phyloP scores from a whole-genome alignment of 2,797 vertebrate species.

The Microcaecilia unicolor region DNA sequence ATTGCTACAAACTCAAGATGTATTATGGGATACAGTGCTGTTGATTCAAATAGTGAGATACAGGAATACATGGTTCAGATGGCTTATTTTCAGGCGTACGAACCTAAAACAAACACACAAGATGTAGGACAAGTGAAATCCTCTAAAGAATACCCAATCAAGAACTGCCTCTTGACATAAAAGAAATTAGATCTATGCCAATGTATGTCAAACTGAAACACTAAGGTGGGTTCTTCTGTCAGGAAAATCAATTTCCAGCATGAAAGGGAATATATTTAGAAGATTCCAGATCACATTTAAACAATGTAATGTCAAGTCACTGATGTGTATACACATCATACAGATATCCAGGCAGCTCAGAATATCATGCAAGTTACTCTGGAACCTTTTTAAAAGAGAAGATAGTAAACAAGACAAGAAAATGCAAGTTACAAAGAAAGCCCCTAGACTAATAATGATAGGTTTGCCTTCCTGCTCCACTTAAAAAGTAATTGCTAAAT shows the following conservation, averaged over 20 bases:
- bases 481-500: conserved; percentile 20
- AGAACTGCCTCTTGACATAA: conserved; percentile 20
- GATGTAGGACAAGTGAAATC: conserved; percentile 24
- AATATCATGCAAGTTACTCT: too few species aligned
- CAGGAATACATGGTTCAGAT: conserved; percentile 21
- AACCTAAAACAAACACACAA: too few species aligned
- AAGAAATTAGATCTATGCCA: conserved; percentile 16
- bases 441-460: too few species aligned
- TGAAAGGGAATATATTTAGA: too few species aligned
- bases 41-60: conserved; percentile 22
- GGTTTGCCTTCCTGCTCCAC: conserved; percentile 28
- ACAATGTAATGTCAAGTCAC: too few species aligned
- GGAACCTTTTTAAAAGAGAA: too few species aligned
- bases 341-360: too few species aligned
- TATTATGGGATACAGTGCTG: conserved; percentile 44
- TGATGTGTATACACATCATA: too few species aligned
- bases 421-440: too few species aligned
- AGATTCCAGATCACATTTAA: too few species aligned
- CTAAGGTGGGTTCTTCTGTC: conserved; percentile 11
- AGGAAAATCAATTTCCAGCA: conserved; percentile 1
- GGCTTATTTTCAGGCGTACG: conserved; percentile 38
- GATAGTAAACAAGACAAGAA: too few species aligned
- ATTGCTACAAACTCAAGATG: conserved; percentile 55
- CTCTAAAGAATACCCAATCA: conserved; percentile 16
- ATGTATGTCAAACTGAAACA: conserved; percentile 8